phyloP scores from a whole-genome alignment of 2,113 vertebrate genomes.

The Aspidoscelis tigris region DNA sequence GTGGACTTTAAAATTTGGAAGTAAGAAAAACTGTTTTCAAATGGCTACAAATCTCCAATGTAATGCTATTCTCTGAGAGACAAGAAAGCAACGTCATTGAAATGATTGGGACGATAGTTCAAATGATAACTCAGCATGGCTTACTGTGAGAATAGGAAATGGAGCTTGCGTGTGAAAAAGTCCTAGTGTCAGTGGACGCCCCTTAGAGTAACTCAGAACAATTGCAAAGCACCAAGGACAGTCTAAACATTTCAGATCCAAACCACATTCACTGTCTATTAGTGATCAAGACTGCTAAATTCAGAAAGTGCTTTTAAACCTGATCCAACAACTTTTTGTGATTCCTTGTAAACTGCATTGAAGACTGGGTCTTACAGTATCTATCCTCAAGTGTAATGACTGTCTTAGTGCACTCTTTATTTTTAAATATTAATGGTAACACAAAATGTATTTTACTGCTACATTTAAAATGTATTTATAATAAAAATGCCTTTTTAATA shows the following conservation, averaged over 20 bases:
- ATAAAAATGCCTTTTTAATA: slow-evolving; percentile 74
- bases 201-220: slow-evolving; percentile 44
- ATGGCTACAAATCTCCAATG: slow-evolving; percentile 1
- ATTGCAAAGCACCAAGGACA: slow-evolving; percentile 36
- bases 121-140: slow-evolving; percentile 11
- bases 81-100: neutral
- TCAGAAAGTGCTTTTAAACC: slow-evolving; percentile 47
- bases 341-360: slow-evolving; percentile 54
- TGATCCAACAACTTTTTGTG: slow-evolving; percentile 36
- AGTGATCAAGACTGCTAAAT: slow-evolving; percentile 48
- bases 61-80: neutral
- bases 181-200: slow-evolving; percentile 44
- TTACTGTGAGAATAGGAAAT: slow-evolving; percentile 46
- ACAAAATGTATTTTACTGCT: slow-evolving; percentile 75
- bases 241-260: slow-evolving; percentile 53
- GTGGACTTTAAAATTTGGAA: neutral
- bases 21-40: neutral
- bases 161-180: slow-evolving; percentile 8
- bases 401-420: slow-evolving; percentile 69
- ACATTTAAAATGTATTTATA: slow-evolving; percentile 78
- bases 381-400: slow-evolving; percentile 59
- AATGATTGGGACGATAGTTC: slow-evolving; percentile 22
- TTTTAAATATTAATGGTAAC: slow-evolving; percentile 73
- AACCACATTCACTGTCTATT: slow-evolving; percentile 43
- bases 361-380: slow-evolving; percentile 48